Percentiles rank a stretch among this genome's conserved stretches.
These are phyloP conservation scores for Brachionus paranguensis DNA, from an alignment of 1,140 invertebrate species.

Conservation along the genomic window DNA sequence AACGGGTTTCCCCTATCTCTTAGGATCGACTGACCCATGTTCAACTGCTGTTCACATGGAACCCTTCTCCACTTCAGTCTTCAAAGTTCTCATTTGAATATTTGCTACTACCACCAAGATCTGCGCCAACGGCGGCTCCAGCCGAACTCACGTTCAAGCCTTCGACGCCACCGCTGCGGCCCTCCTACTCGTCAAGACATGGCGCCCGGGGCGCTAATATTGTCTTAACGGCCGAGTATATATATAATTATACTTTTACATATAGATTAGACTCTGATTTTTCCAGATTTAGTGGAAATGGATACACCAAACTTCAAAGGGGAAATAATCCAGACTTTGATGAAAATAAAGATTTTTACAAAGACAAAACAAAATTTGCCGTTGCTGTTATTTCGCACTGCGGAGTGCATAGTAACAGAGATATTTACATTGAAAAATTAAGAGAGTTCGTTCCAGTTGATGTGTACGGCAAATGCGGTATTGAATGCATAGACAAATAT, in stretches of 20 bases:
- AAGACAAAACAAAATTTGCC: not conserved
- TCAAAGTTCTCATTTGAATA: too few relatives aligned
- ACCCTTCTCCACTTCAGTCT: too few relatives aligned
- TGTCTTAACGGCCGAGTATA: too few relatives aligned
- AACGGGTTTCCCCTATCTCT: too few relatives aligned
- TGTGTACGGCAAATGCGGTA: slow-evolving; percentile 47
- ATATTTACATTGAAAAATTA: slow-evolving; percentile 41
- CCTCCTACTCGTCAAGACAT: too few relatives aligned
- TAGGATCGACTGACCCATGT: too few relatives aligned
- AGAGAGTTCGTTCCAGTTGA: slow-evolving; percentile 45
- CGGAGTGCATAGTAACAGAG: slow-evolving; percentile 17
- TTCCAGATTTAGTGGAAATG: not conserved
- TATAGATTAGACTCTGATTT: slow-evolving; percentile 9
- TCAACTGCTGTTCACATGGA: too few relatives aligned
- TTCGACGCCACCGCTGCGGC: too few relatives aligned
- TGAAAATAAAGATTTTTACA: not conserved
- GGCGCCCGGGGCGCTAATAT: too few relatives aligned
- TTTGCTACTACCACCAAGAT: too few relatives aligned
- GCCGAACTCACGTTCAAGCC: too few relatives aligned
- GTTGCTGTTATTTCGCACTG: slow-evolving; percentile 40
- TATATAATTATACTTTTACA: slow-evolving; percentile 33
- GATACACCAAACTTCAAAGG: slow-evolving; percentile 35
- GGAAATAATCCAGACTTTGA: not conserved
- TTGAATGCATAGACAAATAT: not conserved
- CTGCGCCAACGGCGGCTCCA: too few relatives aligned